Evolutionary conservation across 2,888 invertebrate species (phyloP).

Genomic region (Tricholauxania praeusta): DNA sequence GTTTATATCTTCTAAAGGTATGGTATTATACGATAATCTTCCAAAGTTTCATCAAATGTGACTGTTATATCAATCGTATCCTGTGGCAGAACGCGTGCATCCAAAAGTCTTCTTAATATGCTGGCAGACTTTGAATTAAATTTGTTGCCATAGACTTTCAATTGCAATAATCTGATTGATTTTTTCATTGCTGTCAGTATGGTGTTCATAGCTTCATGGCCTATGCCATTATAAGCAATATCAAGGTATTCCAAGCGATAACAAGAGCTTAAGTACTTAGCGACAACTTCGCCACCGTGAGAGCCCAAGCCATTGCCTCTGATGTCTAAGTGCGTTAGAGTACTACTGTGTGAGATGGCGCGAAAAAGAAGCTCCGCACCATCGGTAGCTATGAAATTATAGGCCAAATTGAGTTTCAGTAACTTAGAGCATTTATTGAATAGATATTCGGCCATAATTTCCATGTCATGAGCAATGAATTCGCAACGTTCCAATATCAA

Average conservation of each 20-base stretch:
- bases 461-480: slow-evolving; percentile 60
- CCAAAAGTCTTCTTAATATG: slow-evolving; percentile 57
- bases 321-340: slow-evolving; percentile 56
- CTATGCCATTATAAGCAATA: slow-evolving; percentile 59
- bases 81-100: slow-evolving; percentile 53
- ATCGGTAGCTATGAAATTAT: slow-evolving; percentile 58
- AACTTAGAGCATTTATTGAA: slow-evolving; percentile 43
- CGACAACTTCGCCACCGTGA: slow-evolving; percentile 61
- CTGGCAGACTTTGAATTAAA: slow-evolving; percentile 53
- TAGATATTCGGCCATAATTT: slow-evolving; percentile 59
- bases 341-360: slow-evolving; percentile 49
- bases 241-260: slow-evolving; percentile 54
- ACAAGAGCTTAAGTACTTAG: slow-evolving; percentile 55
- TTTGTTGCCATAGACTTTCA: slow-evolving; percentile 59
- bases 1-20: slow-evolving; percentile 18
- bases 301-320: slow-evolving; percentile 57
- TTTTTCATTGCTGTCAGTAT: slow-evolving; percentile 61
- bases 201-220: slow-evolving; percentile 49
- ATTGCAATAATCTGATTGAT: slow-evolving; percentile 49
- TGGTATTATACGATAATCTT: slow-evolving; percentile 58
- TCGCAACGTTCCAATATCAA: slow-evolving; percentile 59
- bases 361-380: slow-evolving; percentile 57
- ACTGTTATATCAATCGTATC: slow-evolving; percentile 53
- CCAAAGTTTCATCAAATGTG: slow-evolving; percentile 54
- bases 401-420: slow-evolving; percentile 53